These are phyloP conservation scores for Torymus aiolomorphi DNA, from an alignment of 2,888 invertebrate species.

Conservation along the genomic window DNA sequence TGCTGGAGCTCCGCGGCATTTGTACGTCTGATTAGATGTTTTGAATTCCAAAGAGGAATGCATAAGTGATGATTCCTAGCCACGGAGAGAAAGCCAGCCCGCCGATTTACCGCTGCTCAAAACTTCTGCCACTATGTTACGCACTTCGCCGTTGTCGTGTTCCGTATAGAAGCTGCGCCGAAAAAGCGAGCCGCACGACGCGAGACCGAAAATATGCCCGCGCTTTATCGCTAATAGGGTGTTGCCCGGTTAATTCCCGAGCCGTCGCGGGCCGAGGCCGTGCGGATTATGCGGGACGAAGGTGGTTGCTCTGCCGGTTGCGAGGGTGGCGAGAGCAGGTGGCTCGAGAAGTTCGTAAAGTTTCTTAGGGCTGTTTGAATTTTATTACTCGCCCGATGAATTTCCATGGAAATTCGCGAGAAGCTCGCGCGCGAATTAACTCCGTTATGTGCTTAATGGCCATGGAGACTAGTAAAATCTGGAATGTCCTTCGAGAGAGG, in stretches of 20 bases:
- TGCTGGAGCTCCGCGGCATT: neutral
- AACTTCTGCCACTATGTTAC: no score
- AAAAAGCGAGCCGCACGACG: neutral
- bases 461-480: conserved; percentile 53
- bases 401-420: conserved; percentile 70
- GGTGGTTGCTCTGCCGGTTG: neutral
- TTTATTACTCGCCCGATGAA: conserved; percentile 69
- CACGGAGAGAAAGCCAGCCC: no score
- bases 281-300: no score
- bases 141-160: no score
- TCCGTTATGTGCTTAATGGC: conserved; percentile 65
- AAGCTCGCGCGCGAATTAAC: conserved; percentile 62
- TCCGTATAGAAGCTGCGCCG: no score
- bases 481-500: conserved; percentile 9
- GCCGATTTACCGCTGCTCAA: no score
- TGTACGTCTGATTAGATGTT: no score
- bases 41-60: neutral
- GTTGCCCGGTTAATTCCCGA: conserved; percentile 67
- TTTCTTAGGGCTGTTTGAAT: conserved; percentile 67
- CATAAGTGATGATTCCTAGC: neutral
- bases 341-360: conserved; percentile 58
- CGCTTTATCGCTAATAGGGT: conserved; percentile 72
- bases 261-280: conserved; percentile 16
- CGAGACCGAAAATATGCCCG: conserved; percentile 28
- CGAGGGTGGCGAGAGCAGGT: conserved; percentile 15